Base-by-base conservation (phyloP, 2,113 vertebrate species). In the Corynorhinus townsendii region DNA sequence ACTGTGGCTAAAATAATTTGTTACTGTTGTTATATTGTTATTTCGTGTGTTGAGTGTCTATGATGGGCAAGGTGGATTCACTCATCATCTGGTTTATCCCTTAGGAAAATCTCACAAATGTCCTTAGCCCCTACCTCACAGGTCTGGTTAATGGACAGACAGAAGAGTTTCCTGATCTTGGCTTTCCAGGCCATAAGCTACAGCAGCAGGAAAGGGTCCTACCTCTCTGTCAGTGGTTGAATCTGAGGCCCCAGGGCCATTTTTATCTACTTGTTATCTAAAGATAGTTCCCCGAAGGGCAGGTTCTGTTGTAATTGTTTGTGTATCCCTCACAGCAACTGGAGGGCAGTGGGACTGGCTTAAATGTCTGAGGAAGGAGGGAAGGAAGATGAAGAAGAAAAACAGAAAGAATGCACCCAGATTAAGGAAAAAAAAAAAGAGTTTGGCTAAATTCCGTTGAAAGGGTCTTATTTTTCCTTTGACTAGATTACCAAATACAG, bases 11-110 rank as follows among this genome's bases (percentile, higher is more conserved):
- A 69, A 64, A 43, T 86, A 49, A 62, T 22, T 40, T 38, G 49
- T 85, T 66, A 15, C 28, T 54, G 12, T 77, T 54, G 19, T 56
- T 11, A 4, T 30, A 2, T n/a, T 5, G n/a, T 66, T 40, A 7
- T 43, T 66, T 76, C 24, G 38, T 54, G 11, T 66, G 43, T 45
- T 54, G 47, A 82, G 5, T 49, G 22, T 40, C 64, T 66, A 2
- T 0, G 0, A 1, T 24, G 15, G 33, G 1, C 15, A 56, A 10
- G 6, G n/a, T 76, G 59, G 19, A 6, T 17, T 40, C 43, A 56
- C 49, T 45, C 35, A 6, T 75, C 47, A n/a, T 38, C n/a, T 83
- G 6, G 17, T 73, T 16, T 87, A 59, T 28, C 45, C n/a, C 10
- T 49, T 22, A 76, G 17, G 33, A 43, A 54, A n/a, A 38, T 40